Evolutionary conservation across 2,888 invertebrate genomes (phyloP).

Genomic region (Theristus sp.): DNA sequence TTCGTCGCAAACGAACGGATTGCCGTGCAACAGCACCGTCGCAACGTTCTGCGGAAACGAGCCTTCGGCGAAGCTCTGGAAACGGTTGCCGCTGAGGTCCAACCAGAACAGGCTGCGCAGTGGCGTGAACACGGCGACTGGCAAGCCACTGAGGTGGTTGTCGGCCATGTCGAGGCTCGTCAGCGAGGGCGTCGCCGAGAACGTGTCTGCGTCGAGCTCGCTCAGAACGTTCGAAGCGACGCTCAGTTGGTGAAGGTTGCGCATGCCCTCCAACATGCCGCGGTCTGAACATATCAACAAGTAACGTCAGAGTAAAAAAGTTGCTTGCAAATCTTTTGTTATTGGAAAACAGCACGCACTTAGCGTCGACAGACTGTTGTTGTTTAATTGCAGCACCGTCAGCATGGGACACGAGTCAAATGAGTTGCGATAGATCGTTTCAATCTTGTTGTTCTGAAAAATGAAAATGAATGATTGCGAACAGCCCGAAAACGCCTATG

Average conservation of each 20-base stretch:
- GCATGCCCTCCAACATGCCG: neutral
- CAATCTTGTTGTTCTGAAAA: neutral
- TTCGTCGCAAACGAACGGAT: slow-evolving; percentile 21
- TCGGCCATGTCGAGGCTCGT: neutral
- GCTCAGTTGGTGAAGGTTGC: neutral
- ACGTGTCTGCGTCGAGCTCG: neutral
- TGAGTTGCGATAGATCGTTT: neutral
- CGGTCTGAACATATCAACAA: no score
- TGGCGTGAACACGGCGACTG: neutral
- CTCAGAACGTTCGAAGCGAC: neutral
- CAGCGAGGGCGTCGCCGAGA: neutral
- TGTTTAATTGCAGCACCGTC: neutral
- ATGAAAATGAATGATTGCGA: neutral
- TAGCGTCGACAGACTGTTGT: neutral
- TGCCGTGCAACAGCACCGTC: slow-evolving; percentile 7
- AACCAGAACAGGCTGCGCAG: neutral
- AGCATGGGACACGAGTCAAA: neutral
- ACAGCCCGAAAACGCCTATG: neutral
- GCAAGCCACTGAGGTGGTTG: neutral
- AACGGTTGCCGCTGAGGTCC: neutral
- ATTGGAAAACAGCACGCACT: neutral
- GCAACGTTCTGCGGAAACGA: neutral
- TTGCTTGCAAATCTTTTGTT: neutral
- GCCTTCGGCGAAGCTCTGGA: neutral
- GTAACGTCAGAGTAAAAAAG: neutral